Evolutionary conservation across 2,888 invertebrate genomes (phyloP).

Genomic region (Cenopis cana): DNA sequence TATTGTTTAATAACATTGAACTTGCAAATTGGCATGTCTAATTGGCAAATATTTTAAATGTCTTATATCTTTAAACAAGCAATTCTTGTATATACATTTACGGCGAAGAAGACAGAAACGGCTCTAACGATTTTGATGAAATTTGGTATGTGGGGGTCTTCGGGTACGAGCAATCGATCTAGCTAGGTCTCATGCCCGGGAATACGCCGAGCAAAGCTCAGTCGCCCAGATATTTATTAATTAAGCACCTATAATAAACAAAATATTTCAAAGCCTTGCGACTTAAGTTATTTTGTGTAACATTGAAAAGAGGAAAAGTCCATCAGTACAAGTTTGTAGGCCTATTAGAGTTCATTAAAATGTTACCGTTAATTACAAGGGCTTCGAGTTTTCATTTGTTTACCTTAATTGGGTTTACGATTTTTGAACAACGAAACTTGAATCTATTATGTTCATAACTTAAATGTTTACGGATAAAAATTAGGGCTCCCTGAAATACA

Average conservation of each 20-base stretch:
- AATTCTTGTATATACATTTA: too few species aligned
- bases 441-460: neutral
- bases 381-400: slow-evolving; percentile 16
- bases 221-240: too few species aligned
- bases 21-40: neutral
- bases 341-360: slow-evolving; percentile 33
- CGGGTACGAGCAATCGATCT: too few species aligned
- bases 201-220: too few species aligned
- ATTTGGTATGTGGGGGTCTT: too few species aligned
- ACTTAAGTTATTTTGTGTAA: neutral
- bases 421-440: slow-evolving; percentile 13
- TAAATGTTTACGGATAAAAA: neutral
- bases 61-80: too few species aligned
- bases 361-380: slow-evolving; percentile 25
- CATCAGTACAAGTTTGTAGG: slow-evolving; percentile 24
- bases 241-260: too few species aligned
- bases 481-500: neutral
- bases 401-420: slow-evolving; percentile 24
- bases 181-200: too few species aligned
- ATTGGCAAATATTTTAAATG: slow-evolving; percentile 6
- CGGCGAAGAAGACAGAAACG: too few species aligned
- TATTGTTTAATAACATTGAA: neutral
- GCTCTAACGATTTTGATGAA: too few species aligned
- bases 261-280: too few species aligned
- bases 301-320: neutral